Conservation (phyloP, 2,113 vertebrate genomes). For the Haemorhous mexicanus region DNA sequence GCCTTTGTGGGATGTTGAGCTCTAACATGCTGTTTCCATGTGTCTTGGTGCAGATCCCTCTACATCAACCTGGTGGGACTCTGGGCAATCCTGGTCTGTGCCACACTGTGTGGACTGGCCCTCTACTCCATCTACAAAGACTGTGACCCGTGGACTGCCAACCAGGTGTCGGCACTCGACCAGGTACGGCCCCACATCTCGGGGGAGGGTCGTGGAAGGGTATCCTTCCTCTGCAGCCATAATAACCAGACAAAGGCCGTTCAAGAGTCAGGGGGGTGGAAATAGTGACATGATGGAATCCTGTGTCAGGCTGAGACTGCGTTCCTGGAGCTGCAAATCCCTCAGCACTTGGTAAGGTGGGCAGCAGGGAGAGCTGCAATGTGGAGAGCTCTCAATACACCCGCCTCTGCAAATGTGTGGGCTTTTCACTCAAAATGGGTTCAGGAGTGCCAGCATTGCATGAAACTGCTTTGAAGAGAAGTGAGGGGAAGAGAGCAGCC, state of each 20-base stretch:
- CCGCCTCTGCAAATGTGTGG: not conserved
- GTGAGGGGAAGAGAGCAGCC: not conserved
- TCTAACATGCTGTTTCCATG: not conserved
- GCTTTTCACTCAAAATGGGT: not conserved
- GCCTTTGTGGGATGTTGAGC: not conserved
- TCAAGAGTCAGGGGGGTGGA: not conserved
- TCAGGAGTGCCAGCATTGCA: not conserved
- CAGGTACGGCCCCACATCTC: constrained; percentile 74
- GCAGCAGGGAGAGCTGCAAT: not conserved
- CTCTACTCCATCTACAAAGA: constrained; percentile 89
- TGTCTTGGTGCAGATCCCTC: constrained; percentile 77
- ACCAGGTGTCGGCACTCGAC: constrained; percentile 81
- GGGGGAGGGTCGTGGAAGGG: not conserved
- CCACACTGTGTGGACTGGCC: constrained; percentile 82
- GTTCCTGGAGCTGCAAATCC: not conserved
- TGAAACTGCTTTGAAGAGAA: not conserved
- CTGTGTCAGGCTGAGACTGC: not conserved
- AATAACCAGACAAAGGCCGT: not conserved
- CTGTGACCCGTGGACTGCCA: constrained; percentile 87
- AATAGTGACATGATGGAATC: not conserved
- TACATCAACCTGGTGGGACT: constrained; percentile 91
- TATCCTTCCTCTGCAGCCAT: not conserved
- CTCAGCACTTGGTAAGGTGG: not conserved
- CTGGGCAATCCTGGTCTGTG: constrained; percentile 79
- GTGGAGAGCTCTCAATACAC: not conserved